Percentiles rank a stretch among this genome's conserved stretches.
phyloP scores from a whole-genome alignment of 92 coral and sea anemone genomes.

The Paramuricea clavata region DNA sequence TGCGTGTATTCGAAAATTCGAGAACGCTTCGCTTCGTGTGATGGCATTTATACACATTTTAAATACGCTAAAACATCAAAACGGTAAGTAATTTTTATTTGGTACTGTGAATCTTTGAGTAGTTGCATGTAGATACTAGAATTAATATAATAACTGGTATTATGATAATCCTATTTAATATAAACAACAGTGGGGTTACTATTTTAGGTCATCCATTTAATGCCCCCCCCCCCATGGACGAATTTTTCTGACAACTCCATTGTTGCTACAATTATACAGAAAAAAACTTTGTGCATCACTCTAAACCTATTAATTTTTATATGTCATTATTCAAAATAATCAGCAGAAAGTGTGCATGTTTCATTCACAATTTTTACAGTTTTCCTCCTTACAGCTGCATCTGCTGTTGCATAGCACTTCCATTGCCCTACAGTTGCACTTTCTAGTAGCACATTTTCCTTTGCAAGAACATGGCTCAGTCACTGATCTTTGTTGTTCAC shows the following conservation, averaged over 20 bases:
- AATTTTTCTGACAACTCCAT: neutral
- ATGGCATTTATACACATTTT: slow-evolving; percentile 32
- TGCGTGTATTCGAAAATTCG: slow-evolving; percentile 51
- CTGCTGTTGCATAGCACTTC: slow-evolving; percentile 30
- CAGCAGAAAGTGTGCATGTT: neutral
- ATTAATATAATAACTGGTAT: no score
- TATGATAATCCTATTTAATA: neutral
- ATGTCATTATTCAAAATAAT: no score
- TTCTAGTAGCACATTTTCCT: slow-evolving; percentile 53
- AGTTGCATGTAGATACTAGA: no score
- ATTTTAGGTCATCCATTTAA: no score
- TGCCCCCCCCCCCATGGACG: neutral
- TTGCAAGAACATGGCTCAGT: slow-evolving; percentile 47
- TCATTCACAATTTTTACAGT: slow-evolving; percentile 48
- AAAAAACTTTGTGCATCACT: no score
- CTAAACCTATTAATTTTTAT: no score
- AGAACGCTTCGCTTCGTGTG: slow-evolving; percentile 50
- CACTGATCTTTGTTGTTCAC: neutral
- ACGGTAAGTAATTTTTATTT: neutral
- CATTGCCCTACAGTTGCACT: slow-evolving; percentile 35
- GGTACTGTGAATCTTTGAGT: neutral
- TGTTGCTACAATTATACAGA: neutral
- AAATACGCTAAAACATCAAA: slow-evolving; percentile 12
- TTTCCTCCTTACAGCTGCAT: slow-evolving; percentile 46
- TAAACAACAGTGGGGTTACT: no score